phyloP scores from a whole-genome alignment of 2,888 invertebrate species.

The Macaria notata region DNA sequence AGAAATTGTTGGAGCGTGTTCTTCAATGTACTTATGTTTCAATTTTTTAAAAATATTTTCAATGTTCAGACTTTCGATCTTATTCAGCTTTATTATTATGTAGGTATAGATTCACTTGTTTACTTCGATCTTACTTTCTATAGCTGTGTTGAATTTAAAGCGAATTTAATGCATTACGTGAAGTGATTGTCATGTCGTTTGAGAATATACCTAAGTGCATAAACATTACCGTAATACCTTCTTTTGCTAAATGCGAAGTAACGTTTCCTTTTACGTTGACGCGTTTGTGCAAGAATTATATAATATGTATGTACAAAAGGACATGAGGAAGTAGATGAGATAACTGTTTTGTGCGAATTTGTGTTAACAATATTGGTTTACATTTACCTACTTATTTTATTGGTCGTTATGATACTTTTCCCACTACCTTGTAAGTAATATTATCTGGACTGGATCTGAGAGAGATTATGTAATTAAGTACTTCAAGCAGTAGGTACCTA shows the following conservation, averaged over 20 bases:
- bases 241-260: conserved; percentile 1
- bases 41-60: too few relatives aligned
- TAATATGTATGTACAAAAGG: conserved; percentile 17
- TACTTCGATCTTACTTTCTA: conserved; percentile 55
- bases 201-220: conserved; percentile 25
- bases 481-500: too few relatives aligned
- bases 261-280: conserved; percentile 9
- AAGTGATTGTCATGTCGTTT: conserved; percentile 39
- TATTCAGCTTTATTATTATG: too few relatives aligned
- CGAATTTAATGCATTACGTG: conserved; percentile 43
- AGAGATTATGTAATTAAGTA: too few relatives aligned
- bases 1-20: too few relatives aligned
- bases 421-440: too few relatives aligned
- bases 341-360: not conserved
- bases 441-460: too few relatives aligned
- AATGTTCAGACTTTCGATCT: too few relatives aligned
- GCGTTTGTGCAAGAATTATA: conserved; percentile 12
- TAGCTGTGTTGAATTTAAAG: conserved; percentile 60
- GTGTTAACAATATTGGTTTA: not conserved
- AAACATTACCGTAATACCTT: conserved; percentile 20
- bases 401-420: too few relatives aligned
- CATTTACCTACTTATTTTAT: too few relatives aligned
- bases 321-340: conserved; percentile 16
- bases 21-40: too few relatives aligned
- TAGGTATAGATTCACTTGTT: conserved; percentile 6